phyloP scores from a whole-genome alignment of 2,888 invertebrate species.

The Lasius platythorax region DNA sequence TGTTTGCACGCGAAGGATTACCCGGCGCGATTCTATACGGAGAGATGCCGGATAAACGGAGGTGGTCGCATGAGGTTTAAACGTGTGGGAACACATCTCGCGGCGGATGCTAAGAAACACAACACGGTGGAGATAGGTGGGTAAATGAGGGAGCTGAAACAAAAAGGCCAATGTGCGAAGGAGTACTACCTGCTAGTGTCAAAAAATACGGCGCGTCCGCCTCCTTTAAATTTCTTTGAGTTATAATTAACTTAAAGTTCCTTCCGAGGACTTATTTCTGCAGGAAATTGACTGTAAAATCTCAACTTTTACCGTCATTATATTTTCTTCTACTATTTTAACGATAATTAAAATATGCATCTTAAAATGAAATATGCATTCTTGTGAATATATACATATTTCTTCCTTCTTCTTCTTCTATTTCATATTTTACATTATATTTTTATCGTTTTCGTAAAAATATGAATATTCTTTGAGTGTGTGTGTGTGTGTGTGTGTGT shows the following conservation, averaged over 20 bases:
- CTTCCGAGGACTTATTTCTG: not conserved
- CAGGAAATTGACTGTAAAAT: not conserved
- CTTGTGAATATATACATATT: not conserved
- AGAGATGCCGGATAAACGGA: constrained; percentile 61
- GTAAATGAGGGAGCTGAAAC: constrained; percentile 25
- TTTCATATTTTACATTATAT: not conserved
- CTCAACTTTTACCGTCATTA: not conserved
- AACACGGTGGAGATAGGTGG: constrained; percentile 9
- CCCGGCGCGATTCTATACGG: constrained; percentile 44
- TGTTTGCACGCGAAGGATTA: constrained; percentile 60
- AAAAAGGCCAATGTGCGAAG: constrained; percentile 30
- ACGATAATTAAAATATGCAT: not conserved
- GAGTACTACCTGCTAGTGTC: constrained; percentile 1
- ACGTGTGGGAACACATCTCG: constrained; percentile 43
- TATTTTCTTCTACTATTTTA: not conserved
- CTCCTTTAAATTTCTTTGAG: constrained; percentile 15
- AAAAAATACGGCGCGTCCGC: constrained; percentile 5
- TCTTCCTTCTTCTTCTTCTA: not conserved
- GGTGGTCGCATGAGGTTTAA: constrained; percentile 27
- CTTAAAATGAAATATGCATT: not conserved
- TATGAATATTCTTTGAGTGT: not conserved
- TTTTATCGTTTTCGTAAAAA: not conserved
- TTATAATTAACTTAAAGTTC: constrained; percentile 16
- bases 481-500: not conserved
- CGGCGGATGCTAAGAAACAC: constrained; percentile 25